Evolutionary conservation across 2,888 invertebrate genomes (phyloP).

Genomic region (Lasioglossum malachurum): DNA sequence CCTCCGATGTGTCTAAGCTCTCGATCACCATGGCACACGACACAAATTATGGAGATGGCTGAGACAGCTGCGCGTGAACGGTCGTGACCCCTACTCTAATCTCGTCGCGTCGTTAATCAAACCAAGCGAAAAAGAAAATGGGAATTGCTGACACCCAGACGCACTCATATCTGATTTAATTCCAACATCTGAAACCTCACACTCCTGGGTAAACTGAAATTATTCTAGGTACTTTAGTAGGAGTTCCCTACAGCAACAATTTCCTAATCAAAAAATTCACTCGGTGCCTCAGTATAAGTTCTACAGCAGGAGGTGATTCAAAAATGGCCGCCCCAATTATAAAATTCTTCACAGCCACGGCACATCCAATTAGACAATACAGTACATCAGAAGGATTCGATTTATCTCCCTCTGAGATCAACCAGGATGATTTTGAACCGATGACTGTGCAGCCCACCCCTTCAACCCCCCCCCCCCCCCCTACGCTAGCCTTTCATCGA

Average conservation of each 20-base stretch:
- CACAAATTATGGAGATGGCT: constrained; percentile 48
- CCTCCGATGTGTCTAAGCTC: constrained; percentile 6
- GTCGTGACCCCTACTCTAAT: constrained; percentile 22
- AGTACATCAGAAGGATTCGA: background rate
- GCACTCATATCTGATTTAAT: background rate
- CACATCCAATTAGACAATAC: background rate
- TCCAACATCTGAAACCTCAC: background rate
- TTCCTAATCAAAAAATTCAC: background rate
- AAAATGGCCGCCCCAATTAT: background rate
- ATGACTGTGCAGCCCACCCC: too few species aligned
- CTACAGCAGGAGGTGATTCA: background rate
- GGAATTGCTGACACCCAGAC: constrained; percentile 7
- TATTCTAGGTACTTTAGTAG: background rate
- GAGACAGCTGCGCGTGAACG: constrained; percentile 23
- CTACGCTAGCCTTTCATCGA: background rate
- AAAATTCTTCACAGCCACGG: background rate
- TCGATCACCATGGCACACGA: constrained; percentile 52
- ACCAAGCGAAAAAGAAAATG: background rate
- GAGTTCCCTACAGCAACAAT: background rate
- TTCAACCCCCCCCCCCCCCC: too few species aligned
- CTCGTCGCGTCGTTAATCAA: constrained; percentile 14
- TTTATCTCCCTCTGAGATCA: background rate
- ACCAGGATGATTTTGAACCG: background rate
- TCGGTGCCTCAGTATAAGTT: background rate
- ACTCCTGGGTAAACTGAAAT: background rate